Evolutionary conservation across 2,113 vertebrate genomes (phyloP), one percentile per base, ranked within the genome.

Genomic region (Phasianus colchicus): DNA sequence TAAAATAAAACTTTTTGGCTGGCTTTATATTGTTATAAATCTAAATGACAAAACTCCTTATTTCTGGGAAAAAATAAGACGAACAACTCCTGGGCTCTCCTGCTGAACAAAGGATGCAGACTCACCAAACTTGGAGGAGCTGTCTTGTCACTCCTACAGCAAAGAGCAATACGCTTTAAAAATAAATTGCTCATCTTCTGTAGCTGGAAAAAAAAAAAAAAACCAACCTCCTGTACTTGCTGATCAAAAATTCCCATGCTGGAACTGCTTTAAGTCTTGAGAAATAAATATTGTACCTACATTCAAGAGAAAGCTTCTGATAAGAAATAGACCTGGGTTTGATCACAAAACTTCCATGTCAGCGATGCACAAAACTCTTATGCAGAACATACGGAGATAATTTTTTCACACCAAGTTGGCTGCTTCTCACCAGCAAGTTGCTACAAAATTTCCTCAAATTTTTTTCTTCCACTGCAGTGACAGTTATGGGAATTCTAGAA

Each of bases 1-100:
- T 57, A 86, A 88, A 94, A 80, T 48, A 52, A 83, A 95, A 92
- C 93, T 97, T 97, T 91, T 91, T 27, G 92, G 95, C 92, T 96
- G 84, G 89, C 91, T 72, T 67, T 71, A 93, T 93, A 90, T 27
- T 64, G 88, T 92, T 83, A 40, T 0, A 93, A 76, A 83, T 78
- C 93, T 90, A 76, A 74, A 86, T 24, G 72, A 77, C 65, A 55
- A 3, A 83, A 47, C 14, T 69, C 32, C 69, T 85, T 45, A 2
- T 16, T 88, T 38, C 47, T 61, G 54, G 52, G 6, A 3, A 50
- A 50, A 48, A 47, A 24, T 10, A 71, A 74, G n/a, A 13, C 7
- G 1, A 5, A 29, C 40, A 61, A 8, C 1, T 7, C 7, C 3
- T 3, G 38, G 34, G 64, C 11, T 63, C 78, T 69, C 43, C 29